Conservation (phyloP, 2,888 invertebrate genomes). For the Lasioglossum zephyrum region DNA sequence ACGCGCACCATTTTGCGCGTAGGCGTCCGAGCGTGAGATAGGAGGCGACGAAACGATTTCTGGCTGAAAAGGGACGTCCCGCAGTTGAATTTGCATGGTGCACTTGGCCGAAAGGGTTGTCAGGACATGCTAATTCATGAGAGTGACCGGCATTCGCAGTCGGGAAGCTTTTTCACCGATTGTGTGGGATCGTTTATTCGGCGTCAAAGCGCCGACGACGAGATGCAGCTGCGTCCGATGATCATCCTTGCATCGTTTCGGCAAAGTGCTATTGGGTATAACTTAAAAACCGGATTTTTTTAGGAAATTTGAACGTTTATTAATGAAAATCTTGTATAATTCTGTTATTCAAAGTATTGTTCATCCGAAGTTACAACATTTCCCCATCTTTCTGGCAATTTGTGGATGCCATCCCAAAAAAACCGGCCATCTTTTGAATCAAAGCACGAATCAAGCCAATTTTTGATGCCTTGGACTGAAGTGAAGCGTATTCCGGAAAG, state of each 20-base stretch:
- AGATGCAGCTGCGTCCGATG: conserved; percentile 45
- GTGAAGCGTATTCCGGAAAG: too few relatives aligned
- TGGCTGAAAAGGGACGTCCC: conserved; percentile 37
- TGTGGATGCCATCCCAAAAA: too few relatives aligned
- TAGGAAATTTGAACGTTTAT: too few relatives aligned
- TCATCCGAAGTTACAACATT: too few relatives aligned
- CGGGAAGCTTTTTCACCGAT: conserved; percentile 34
- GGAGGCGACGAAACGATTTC: conserved; percentile 19
- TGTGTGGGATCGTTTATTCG: conserved; percentile 39
- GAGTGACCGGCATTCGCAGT: conserved; percentile 46
- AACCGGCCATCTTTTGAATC: too few relatives aligned
- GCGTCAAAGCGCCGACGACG: conserved; percentile 40
- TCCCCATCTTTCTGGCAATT: too few relatives aligned
- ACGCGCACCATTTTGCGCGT: conserved; percentile 13
- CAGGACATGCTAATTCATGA: conserved; percentile 62
- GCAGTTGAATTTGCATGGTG: conserved; percentile 58
- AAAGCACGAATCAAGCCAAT: too few relatives aligned
- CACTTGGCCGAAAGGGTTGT: conserved; percentile 58
- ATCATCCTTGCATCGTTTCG: conserved; percentile 9
- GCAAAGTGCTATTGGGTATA: too few relatives aligned
- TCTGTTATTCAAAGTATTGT: too few relatives aligned
- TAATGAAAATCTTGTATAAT: too few relatives aligned
- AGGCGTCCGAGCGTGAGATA: conserved; percentile 21
- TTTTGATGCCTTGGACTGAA: too few relatives aligned
- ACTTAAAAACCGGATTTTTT: too few relatives aligned